Conservation (phyloP, 2,888 invertebrate genomes). For the Ennomos fuscantarius region DNA sequence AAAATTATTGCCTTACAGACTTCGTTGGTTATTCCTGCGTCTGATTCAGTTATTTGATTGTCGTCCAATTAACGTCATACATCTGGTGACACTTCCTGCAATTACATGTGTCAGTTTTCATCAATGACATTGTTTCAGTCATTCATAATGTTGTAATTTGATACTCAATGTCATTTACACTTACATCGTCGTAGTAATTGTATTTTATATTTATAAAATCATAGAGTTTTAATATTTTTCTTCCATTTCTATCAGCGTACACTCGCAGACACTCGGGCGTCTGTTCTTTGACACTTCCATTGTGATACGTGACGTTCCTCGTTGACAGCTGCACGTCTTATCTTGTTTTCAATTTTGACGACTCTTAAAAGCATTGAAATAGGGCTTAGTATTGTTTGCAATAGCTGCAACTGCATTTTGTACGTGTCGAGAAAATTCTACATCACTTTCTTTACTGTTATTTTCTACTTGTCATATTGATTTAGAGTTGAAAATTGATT, state of each 20-base stretch:
- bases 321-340: constrained; percentile 65
- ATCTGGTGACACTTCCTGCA: not conserved
- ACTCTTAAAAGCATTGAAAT: constrained; percentile 37
- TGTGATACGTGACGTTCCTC: constrained; percentile 68
- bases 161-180: constrained; percentile 11
- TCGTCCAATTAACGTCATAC: too few species aligned
- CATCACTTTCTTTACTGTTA: constrained; percentile 49
- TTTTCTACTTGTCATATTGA: constrained; percentile 44
- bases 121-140: not conserved
- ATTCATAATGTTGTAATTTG: not conserved
- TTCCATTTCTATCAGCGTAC: constrained; percentile 49
- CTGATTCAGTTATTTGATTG: too few species aligned
- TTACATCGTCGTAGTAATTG: constrained; percentile 8
- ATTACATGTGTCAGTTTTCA: constrained; percentile 7
- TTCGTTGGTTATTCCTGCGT: too few species aligned
- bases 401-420: constrained; percentile 43
- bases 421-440: constrained; percentile 51
- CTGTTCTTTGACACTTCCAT: constrained; percentile 64
- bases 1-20: too few species aligned
- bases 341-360: constrained; percentile 19
- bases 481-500: constrained; percentile 53
- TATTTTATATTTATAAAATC: constrained; percentile 20
- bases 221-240: constrained; percentile 46
- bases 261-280: constrained; percentile 56
- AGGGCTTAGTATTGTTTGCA: constrained; percentile 44